Percentiles rank a stretch among this genome's conserved stretches.
phyloP scores from a whole-genome alignment of 2,113 vertebrate genomes.

The Petroica traversi region DNA sequence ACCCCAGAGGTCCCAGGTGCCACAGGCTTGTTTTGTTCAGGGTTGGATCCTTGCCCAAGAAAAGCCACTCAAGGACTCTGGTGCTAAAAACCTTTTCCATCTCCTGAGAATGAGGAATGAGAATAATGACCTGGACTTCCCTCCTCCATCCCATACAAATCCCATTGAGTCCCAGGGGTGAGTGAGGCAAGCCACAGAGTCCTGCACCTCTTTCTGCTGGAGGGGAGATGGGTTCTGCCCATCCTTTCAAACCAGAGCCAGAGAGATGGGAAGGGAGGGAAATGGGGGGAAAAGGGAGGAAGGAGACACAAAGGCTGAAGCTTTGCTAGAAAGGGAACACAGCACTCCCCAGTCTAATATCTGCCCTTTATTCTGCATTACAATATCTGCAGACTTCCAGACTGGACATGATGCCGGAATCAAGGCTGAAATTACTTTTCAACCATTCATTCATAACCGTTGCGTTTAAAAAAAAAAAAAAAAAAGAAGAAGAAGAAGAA shows the following conservation, averaged over 20 bases:
- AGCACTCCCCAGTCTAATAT: not conserved
- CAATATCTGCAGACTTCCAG: not conserved
- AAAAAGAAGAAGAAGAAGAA: not conserved
- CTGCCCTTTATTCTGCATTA: slow-evolving; percentile 5
- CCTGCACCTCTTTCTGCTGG: not conserved
- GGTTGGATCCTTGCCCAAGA: not conserved
- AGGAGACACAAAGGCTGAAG: not conserved
- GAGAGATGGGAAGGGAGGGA: not conserved
- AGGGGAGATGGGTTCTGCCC: not conserved
- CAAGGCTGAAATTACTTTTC: slow-evolving; percentile 66
- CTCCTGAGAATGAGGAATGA: rapidly evolving
- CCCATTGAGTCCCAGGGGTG: not conserved
- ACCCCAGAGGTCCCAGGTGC: not conserved
- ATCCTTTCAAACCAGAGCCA: not conserved
- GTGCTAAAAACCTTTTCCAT: not conserved
- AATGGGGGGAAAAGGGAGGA: not conserved
- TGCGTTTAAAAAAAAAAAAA: not conserved
- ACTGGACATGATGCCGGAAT: slow-evolving; percentile 23
- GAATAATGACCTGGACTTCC: not conserved
- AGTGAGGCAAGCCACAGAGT: rapidly evolving
- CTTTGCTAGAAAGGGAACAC: not conserved
- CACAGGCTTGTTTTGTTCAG: not conserved
- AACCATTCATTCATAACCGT: slow-evolving; percentile 63
- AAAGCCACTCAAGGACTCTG: not conserved
- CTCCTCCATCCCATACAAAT: not conserved